Conservation (phyloP, 1,140 invertebrate genomes). For the Drosophila nigromelanica region DNA sequence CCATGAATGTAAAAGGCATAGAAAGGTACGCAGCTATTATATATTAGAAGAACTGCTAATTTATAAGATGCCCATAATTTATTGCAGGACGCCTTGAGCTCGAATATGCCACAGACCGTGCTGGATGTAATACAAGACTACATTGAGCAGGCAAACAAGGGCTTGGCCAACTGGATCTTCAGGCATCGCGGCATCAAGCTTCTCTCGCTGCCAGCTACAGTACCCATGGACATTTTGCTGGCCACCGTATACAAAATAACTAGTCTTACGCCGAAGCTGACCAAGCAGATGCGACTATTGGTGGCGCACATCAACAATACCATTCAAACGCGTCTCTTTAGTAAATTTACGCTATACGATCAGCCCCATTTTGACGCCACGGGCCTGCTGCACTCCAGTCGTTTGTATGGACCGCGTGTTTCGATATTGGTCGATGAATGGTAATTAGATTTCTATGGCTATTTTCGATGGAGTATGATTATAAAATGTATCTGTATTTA, state of each 20-base stretch:
- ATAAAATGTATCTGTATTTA: background rate
- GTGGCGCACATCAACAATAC: constrained; percentile 70
- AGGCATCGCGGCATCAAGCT: constrained; percentile 92
- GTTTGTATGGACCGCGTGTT: constrained; percentile 74
- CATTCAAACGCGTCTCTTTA: constrained; percentile 70
- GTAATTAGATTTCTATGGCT: constrained; percentile 66
- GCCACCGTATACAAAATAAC: constrained; percentile 87
- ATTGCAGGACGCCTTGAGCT: constrained; percentile 89
- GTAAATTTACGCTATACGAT: constrained; percentile 78
- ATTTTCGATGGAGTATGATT: background rate
- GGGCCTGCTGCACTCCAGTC: constrained; percentile 74
- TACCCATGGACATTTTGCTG: constrained; percentile 93
- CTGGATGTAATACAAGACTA: constrained; percentile 95
- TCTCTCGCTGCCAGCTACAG: constrained; percentile 91
- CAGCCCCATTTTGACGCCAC: constrained; percentile 80
- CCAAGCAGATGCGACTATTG: constrained; percentile 73
- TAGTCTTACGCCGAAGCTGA: constrained; percentile 71
- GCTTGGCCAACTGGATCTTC: constrained; percentile 95
- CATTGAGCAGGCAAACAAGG: constrained; percentile 95
- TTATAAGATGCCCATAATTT: background rate
- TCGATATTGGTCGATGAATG: constrained; percentile 81
- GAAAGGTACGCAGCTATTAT: constrained; percentile 85
- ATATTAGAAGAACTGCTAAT: too few relatives aligned
- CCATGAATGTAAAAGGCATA: constrained; percentile 91
- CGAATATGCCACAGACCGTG: constrained; percentile 93